These are phyloP conservation scores for Neuroscelio doddi DNA, from an alignment of 2,888 invertebrate species.

Conservation along the genomic window DNA sequence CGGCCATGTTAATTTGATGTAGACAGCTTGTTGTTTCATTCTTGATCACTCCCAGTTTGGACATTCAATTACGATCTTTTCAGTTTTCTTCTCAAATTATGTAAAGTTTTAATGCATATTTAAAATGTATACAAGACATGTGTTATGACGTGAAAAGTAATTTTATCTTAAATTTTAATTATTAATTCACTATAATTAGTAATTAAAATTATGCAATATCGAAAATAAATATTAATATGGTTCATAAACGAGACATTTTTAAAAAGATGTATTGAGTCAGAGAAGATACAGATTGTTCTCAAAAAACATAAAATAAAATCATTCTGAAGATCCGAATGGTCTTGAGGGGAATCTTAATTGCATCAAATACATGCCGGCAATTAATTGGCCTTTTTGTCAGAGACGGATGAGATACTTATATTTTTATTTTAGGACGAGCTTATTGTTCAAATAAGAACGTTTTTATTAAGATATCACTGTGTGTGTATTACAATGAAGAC, in stretches of 20 bases:
- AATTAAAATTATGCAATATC: no score
- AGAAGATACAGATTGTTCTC: slow-evolving; percentile 13
- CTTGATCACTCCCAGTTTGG: neutral
- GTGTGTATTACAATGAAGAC: slow-evolving; percentile 13
- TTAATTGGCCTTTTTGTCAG: slow-evolving; percentile 49
- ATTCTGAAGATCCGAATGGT: slow-evolving; percentile 24
- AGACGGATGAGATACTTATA: slow-evolving; percentile 25
- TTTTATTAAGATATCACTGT: slow-evolving; percentile 18
- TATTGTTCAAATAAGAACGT: slow-evolving; percentile 28
- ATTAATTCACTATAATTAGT: no score
- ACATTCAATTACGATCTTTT: neutral
- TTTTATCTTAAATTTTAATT: no score
- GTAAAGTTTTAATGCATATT: no score
- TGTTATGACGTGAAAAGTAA: no score
- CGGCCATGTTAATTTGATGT: neutral
- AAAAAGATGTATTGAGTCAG: neutral
- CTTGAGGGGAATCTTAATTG: slow-evolving; percentile 36
- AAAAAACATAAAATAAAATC: slow-evolving; percentile 3
- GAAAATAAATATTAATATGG: no score
- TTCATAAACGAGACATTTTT: no score
- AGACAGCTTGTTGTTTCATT: neutral
- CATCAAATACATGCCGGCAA: slow-evolving; percentile 44
- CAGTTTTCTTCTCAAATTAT: no score
- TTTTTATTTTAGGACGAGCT: slow-evolving; percentile 8
- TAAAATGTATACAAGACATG: no score